phyloP scores from a whole-genome alignment of 2,888 invertebrate genomes.

The Metallyticus violacea region DNA sequence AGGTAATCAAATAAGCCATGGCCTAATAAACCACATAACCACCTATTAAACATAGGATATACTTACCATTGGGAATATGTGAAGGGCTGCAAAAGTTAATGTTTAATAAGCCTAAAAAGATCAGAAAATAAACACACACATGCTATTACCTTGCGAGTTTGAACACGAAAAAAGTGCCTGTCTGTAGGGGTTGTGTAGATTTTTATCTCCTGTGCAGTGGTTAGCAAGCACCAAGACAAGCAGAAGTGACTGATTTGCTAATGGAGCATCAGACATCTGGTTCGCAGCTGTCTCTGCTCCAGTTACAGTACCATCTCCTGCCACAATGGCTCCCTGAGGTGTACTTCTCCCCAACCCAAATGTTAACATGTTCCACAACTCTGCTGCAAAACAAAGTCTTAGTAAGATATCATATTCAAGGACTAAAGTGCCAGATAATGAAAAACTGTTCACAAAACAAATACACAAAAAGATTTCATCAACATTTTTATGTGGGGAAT shows the following conservation, averaged over 20 bases:
- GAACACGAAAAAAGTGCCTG: slow-evolving; percentile 79
- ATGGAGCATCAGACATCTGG: slow-evolving; percentile 48
- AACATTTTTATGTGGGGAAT: no score
- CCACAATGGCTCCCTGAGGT: neutral
- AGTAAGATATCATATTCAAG: neutral
- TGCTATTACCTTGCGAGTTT: slow-evolving; percentile 65
- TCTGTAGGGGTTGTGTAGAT: slow-evolving; percentile 77
- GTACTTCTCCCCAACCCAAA: slow-evolving; percentile 48
- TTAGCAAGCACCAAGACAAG: slow-evolving; percentile 85
- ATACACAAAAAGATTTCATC: no score
- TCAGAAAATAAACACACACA: no score
- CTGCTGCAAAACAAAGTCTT: slow-evolving; percentile 52
- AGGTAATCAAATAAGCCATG: no score
- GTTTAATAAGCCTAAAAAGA: no score
- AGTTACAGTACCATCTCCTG: neutral
- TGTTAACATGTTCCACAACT: slow-evolving; percentile 78
- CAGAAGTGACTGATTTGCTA: slow-evolving; percentile 89
- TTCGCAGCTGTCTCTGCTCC: neutral
- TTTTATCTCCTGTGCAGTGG: slow-evolving; percentile 70
- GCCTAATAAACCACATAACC: no score
- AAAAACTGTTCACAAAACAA: no score
- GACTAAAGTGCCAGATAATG: neutral
- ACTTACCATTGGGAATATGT: no score
- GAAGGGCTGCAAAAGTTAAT: no score
- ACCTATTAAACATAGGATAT: no score